Conservation (phyloP, 64 coral and sea anemone species). For the Dendrophyllia cribrosa region DNA sequence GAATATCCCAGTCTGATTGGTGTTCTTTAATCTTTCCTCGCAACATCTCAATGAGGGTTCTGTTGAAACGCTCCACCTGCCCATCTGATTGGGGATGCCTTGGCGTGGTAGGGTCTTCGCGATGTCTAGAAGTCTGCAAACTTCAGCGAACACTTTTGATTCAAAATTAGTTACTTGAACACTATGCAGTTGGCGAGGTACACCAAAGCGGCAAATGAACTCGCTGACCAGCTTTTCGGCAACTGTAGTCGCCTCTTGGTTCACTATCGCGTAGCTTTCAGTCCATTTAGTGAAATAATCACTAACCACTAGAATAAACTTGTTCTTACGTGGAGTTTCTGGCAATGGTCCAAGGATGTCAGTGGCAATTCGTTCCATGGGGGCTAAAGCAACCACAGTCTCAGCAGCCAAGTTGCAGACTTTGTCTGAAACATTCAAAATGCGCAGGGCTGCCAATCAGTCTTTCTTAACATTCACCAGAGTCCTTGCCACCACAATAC, state of each 20-base stretch:
- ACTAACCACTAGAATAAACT: constrained; percentile 17
- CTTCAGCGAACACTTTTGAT: too few relatives aligned
- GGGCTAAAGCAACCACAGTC: constrained; percentile 56
- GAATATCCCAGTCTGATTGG: constrained; percentile 41
- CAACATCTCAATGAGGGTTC: constrained; percentile 24
- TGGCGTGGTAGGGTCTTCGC: too few relatives aligned
- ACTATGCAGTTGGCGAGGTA: too few relatives aligned
- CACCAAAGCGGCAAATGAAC: constrained; percentile 45
- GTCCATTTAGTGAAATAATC: constrained; percentile 46
- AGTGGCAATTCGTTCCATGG: too few relatives aligned
- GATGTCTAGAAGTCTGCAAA: too few relatives aligned
- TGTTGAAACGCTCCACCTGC: constrained; percentile 50
- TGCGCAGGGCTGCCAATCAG: constrained; percentile 3
- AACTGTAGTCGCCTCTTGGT: constrained; percentile 35
- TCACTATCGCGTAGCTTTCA: constrained; percentile 6
- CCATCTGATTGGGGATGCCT: constrained; percentile 32
- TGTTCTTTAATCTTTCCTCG: not conserved
- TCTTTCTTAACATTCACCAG: constrained; percentile 18
- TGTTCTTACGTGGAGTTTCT: not conserved
- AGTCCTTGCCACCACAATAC: constrained; percentile 44
- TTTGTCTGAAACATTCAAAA: constrained; percentile 50
- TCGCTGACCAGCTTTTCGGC: constrained; percentile 8
- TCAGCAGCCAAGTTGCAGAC: not conserved
- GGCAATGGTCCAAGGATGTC: constrained; percentile 34
- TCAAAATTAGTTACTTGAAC: too few relatives aligned